Base-by-base conservation (phyloP, 2,797 vertebrate species). In the Cetoscarus ocellatus region DNA sequence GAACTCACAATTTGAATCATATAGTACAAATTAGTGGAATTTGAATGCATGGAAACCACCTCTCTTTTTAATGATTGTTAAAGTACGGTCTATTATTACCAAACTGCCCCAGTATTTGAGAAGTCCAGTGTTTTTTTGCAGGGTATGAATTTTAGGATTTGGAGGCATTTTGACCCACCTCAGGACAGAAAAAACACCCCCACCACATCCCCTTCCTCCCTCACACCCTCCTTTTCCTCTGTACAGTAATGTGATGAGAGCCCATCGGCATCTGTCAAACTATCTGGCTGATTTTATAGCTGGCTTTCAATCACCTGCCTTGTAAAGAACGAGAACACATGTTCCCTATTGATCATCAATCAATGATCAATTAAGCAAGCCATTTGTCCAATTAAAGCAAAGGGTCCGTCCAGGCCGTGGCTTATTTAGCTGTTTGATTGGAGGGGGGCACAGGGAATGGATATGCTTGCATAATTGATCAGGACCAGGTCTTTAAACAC, bases 341-440 rank as follows among this genome's bases (percentile, higher is more conserved):
- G 94, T 93, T 91, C 83, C 51, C 36, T 87, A 95, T 95, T 91
- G 94, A 95, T 94, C 90, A 84, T 83, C 84, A 92, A 94, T 95
- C 94, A 94, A 95, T 95, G 94, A 94, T 95, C 94, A 94, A 94
- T 95, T 95, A 95, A 94, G 87, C 90, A 87, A 93, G 91, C 93
- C 93, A 93, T 94, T 94, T 93, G 92, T 91, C 91, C 92, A 92
- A 93, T 92, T 94, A 94, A 83, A 88, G 88, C 88, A 70, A 73
- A 77, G 73, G 82, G 83, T 85, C 88, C 80, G 74, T 88, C 74
- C 54, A 79, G 85, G 90, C 84, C 68, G 38, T 36, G 80, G 85
- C 85, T 88, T 93, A 88, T 91, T 92, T 86, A 85, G 89, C 79
- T 88, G 83, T 93, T 92, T 94, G 94, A 94, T 90, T 91, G 72